Evolutionary conservation across 2,113 vertebrate genomes (phyloP).

Genomic region (Macquaria ambigua): DNA sequence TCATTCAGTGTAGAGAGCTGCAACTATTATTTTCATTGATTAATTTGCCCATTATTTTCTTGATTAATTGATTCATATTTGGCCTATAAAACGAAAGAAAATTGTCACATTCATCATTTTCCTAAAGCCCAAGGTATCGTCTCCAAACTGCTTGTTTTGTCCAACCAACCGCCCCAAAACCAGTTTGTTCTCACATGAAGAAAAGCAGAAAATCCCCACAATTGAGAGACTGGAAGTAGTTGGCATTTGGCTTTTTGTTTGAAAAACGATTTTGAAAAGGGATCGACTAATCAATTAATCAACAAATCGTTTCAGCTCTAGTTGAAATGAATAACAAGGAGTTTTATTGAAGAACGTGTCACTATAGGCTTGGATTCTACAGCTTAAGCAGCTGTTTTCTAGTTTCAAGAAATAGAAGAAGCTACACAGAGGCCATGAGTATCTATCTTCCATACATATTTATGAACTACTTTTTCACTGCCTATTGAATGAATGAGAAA

Average conservation of each 20-base stretch:
- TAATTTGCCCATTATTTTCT: neutral
- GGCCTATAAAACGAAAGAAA: neutral
- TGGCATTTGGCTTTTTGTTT: neutral
- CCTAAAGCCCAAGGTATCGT: neutral
- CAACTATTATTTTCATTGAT: neutral
- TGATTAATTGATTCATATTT: neutral
- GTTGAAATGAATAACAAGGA: neutral
- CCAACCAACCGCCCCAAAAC: neutral
- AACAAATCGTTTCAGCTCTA: neutral
- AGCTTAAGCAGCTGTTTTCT: neutral
- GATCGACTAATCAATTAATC: neutral
- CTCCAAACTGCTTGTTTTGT: neutral
- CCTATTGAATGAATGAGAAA: slow-evolving; percentile 10
- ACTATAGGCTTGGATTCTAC: neutral
- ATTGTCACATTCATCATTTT: neutral
- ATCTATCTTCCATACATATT: neutral
- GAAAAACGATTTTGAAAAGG: neutral
- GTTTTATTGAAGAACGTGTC: neutral
- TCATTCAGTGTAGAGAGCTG: neutral
- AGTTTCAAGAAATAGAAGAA: neutral
- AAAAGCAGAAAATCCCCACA: neutral
- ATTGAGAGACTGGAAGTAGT: neutral
- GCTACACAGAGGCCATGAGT: neutral
- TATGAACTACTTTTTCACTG: slow-evolving; percentile 4
- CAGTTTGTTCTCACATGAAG: neutral